Conservation (phyloP, 1,140 invertebrate species). For the Papilio helenus region DNA sequence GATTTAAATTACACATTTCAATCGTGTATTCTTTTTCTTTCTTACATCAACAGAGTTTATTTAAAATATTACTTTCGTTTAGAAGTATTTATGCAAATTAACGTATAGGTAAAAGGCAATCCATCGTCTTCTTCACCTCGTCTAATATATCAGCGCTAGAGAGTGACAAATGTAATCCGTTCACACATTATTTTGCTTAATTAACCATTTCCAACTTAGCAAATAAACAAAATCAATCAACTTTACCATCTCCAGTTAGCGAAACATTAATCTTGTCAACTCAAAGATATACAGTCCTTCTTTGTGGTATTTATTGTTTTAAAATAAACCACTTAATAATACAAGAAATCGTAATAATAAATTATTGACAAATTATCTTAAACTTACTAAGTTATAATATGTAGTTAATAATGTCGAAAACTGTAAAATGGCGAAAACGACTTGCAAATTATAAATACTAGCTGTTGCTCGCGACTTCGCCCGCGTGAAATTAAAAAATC, state of each 20-base stretch:
- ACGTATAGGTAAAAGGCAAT: neutral
- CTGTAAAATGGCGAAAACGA: too few relatives aligned
- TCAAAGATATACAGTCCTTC: neutral
- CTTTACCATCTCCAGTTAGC: neutral
- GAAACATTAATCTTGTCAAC: neutral
- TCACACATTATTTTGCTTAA: neutral
- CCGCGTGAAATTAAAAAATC: too few relatives aligned
- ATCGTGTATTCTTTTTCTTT: too few relatives aligned
- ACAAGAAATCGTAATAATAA: neutral
- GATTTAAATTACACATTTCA: too few relatives aligned
- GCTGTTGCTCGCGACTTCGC: too few relatives aligned
- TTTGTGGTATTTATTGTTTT: neutral
- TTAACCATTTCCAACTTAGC: neutral
- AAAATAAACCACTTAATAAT: neutral
- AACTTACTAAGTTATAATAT: too few relatives aligned
- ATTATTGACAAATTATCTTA: neutral
- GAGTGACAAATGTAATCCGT: constrained; percentile 9
- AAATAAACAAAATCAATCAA: constrained; percentile 2
- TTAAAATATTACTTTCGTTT: neutral
- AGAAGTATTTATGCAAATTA: constrained; percentile 13
- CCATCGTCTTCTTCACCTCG: neutral
- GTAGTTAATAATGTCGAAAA: too few relatives aligned
- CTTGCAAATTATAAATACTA: too few relatives aligned
- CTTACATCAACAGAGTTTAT: too few relatives aligned
- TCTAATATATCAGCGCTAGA: constrained; percentile 2